Evolutionary conservation across 2,888 invertebrate genomes (phyloP), one percentile per base, ranked within the genome.

Genomic region (Melinaea marsaeus): DNA sequence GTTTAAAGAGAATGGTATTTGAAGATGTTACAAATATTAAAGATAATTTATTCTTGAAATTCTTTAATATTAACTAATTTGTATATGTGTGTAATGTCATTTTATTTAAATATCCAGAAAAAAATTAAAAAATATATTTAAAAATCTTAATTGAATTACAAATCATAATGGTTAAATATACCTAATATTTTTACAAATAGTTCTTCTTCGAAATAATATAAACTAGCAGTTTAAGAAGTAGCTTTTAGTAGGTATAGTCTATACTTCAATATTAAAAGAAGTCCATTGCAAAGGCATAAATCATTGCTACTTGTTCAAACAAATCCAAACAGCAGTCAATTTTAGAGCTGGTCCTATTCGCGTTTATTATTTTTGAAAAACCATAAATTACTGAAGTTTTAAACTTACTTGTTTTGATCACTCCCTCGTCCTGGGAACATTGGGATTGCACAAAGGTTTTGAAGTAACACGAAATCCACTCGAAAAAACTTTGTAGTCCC

Each of bases 341-440:
- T 51, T 56, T 13, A 45, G 9, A 33, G 5, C 32, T 57, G 61
- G 55, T 58, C 58, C 55, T 61, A 48, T 42, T 60, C 22, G 58
- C 47, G 34, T 46, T 51, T 51, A 32, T 51, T 55, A 57, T 65
- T 62, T 65, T 67, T 58, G 46, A 47, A 62, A 64, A 66, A 66
- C 58, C 65, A 68, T 74, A 73, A 75, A 74, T 71, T 69, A 64
- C 58, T 58, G 22, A 68, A 64, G 60, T 67, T 65, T 61, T 60
- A 61, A 67, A 68, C 64, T 64, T 80, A 76, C 63, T 71, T 67
- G 79, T 88, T 90, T 83, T 86, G 88, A 88, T 90, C 89, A 90
- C 90, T 86, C 88, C 88, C 86, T 81, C 85, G 85, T 86, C 84
- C 84, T 82, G 81, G 79, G 78, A 79, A 79, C 70, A 74, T 83